Evolutionary conservation across 2,113 vertebrate species (phyloP).

Genomic region (Clarias gariepinus): DNA sequence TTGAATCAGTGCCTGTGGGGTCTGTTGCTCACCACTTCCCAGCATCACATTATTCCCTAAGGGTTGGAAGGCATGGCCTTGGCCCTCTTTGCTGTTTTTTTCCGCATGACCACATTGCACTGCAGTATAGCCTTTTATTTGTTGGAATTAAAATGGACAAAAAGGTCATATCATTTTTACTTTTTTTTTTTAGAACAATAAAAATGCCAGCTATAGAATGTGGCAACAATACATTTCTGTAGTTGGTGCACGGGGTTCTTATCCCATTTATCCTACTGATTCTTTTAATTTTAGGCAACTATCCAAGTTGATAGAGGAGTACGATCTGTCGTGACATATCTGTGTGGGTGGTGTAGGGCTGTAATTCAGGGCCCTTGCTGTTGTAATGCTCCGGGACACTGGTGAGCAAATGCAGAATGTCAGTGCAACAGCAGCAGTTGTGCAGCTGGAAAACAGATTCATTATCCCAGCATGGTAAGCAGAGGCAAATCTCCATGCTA

Average conservation of each 20-base stretch:
- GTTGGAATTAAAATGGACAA: background rate
- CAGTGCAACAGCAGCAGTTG: constrained; percentile 23
- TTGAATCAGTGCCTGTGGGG: constrained; percentile 36
- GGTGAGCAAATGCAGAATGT: constrained; percentile 20
- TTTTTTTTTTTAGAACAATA: background rate
- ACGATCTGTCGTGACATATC: constrained; percentile 27
- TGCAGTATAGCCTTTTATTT: constrained; percentile 2
- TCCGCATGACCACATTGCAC: background rate
- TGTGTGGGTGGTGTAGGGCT: constrained; percentile 9
- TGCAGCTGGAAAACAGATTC: constrained; percentile 40
- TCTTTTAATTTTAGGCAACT: constrained; percentile 13
- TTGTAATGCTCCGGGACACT: constrained; percentile 20
- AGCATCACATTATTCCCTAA: constrained; percentile 41
- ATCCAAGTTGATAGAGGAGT: constrained; percentile 6
- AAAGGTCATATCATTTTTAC: background rate
- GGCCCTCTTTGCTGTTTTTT: background rate
- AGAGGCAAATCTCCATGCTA: constrained; percentile 31
- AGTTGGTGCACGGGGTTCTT: background rate
- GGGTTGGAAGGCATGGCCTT: constrained; percentile 18
- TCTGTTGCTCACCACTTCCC: constrained; percentile 40
- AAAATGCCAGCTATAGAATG: background rate
- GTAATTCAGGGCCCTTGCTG: constrained; percentile 10
- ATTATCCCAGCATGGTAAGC: constrained; percentile 31
- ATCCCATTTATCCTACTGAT: background rate
- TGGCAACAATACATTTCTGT: background rate